Evolutionary conservation across 2,113 vertebrate genomes (phyloP), one percentile per base, ranked within the genome.

Genomic region (Plotosus lineatus): DNA sequence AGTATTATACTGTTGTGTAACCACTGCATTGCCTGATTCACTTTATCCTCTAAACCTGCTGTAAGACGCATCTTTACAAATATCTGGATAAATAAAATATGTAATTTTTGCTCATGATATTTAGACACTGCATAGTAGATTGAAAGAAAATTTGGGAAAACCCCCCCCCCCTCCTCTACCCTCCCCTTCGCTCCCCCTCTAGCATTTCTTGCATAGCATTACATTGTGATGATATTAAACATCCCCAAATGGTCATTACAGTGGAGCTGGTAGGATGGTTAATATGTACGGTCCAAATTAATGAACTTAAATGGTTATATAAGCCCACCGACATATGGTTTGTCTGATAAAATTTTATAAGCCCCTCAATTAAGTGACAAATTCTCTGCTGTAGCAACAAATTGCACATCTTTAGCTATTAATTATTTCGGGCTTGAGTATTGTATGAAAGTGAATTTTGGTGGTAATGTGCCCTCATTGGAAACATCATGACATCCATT

Each of bases 401-500:
- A 79, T 75, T 78, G 7, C 38, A 78, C 42, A n/a, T 48, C 79
- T 58, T 74, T 78, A 50, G 46, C 63, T 81, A 65, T 79, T 63
- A 77, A 81, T 78, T 69, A 80, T 83, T 77, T 61, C 38, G 55
- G 42, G 11, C 51, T 53, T 5, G 26, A 33, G 0, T 50, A 60
- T 40, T 78, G 48, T n/a, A 60, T 26, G 78, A 61, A 31, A 74
- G 66, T 31, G 58, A 44, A 58, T 81, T 82, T 61, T 81, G 42
- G 78, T 78, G 61, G 61, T 75, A 75, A 71, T 26, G 40, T 82
- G 76, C 82, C 82, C 80, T 80, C 48, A 44, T 21, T 81, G 71
- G 66, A 80, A 83, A 83, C 69, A 84, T 74, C 75, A 76, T n/a
- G n/a, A n/a, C 55, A 71, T 80, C 66, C 77, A 78, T 84, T 80